Conservation (phyloP, 2,888 invertebrate genomes). For the Platycnemis pennipes region DNA sequence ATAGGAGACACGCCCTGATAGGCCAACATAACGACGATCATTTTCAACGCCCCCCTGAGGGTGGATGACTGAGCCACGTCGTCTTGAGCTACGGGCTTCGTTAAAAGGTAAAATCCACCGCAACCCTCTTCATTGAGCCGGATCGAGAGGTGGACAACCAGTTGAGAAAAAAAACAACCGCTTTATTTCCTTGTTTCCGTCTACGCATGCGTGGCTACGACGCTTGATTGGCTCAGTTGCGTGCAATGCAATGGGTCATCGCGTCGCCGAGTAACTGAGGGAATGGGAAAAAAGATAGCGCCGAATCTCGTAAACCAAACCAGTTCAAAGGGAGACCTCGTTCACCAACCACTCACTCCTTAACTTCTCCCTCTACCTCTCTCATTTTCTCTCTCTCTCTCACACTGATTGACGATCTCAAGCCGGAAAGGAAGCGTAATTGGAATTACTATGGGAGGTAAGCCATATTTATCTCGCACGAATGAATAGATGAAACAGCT, state of each 20-base stretch:
- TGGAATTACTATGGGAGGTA: not conserved
- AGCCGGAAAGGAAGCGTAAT: not conserved
- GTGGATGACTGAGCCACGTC: not conserved
- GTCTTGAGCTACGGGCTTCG: constrained; percentile 48
- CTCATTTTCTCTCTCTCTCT: not conserved
- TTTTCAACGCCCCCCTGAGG: constrained; percentile 27
- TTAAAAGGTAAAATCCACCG: constrained; percentile 48
- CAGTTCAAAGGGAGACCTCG: constrained; percentile 29
- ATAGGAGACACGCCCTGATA: constrained; percentile 58
- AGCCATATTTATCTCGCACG: no score
- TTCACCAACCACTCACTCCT: not conserved
- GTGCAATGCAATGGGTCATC: constrained; percentile 62
- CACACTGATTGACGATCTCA: not conserved
- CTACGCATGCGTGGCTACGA: constrained; percentile 25
- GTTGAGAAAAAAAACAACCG: not conserved
- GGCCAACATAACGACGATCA: constrained; percentile 60
- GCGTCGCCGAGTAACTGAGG: constrained; percentile 32
- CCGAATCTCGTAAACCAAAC: constrained; percentile 56
- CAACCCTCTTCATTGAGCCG: constrained; percentile 34
- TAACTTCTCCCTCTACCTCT: not conserved
- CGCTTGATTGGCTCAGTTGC: constrained; percentile 43
- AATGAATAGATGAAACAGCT: no score
- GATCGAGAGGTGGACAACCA: constrained; percentile 10
- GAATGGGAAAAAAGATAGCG: not conserved
- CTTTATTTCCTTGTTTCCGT: not conserved